Evolutionary conservation across 2,888 invertebrate genomes (phyloP), one percentile per base, ranked within the genome.

Genomic region (Zhuqinia jingwanae): DNA sequence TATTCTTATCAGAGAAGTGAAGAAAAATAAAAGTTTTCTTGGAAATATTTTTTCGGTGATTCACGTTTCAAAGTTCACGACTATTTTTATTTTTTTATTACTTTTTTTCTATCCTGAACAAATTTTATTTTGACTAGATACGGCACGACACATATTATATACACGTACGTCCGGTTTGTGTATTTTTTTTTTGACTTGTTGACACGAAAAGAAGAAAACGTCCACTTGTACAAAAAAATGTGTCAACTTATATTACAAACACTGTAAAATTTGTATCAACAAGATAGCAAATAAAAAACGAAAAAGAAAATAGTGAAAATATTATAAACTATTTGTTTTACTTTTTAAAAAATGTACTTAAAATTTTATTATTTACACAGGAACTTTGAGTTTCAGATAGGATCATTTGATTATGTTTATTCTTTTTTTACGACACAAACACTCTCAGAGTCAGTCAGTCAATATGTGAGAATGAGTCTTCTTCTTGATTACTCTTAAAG

Each of bases 391-490:
- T 17, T 53, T n/a, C n/a, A 5, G 42, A 42, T 68, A 68, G 65
- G 65, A 68, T 42, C 20, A 22, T n/a, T 17, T 53, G 53, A 53
- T 17, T 17, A 68, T 42, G 42, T 45, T 0, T 42, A 45, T 10
- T 68, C 17, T 11, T 2, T 45, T 42, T 65, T 42, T 65, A 22
- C 36, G 30, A n/a, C 63, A 63, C 63, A 68, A 15, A 68, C 36
- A 68, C n/a, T 45, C 65, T 42, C 6, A 11, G 2, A 68, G 65
- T 68, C 65, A 68, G 65, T 68, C 65, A 68, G 65, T 68, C 42
- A 36, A 36, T 6, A 36, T 6, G 36, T 8, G 36, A 36, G 36
- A n/a, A n/a, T n/a, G n/a, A n/a, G n/a, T n/a, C n/a, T n/a, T n/a
- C n/a, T 63, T 68, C 42, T 68, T 45, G 65, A 68, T 68, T 68